A percentile compares a stretch with the other conserved stretches of the same genome.
These are phyloP conservation scores for Falco peregrinus DNA, from an alignment of 2,797 vertebrate genomes.

Conservation along the genomic window DNA sequence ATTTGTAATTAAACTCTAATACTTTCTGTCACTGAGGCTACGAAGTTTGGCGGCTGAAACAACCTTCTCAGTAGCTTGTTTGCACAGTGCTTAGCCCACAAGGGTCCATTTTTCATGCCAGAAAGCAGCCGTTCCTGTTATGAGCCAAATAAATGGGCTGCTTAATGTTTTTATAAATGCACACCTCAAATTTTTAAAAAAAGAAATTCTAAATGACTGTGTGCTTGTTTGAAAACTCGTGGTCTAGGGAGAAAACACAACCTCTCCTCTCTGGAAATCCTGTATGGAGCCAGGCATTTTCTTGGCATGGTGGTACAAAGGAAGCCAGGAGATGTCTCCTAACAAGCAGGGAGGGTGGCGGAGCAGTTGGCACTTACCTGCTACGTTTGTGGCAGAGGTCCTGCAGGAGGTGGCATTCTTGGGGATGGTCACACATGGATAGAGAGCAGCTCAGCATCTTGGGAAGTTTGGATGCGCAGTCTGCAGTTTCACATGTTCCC, in stretches of 20 bases:
- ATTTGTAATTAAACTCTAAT: slow-evolving; percentile 24
- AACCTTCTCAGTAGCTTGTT: neutral
- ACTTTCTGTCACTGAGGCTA: neutral
- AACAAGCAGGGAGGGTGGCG: neutral
- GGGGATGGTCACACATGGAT: fast-evolving
- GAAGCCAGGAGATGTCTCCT: neutral
- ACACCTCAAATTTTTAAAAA: neutral
- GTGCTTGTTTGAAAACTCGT: neutral
- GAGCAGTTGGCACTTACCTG: neutral
- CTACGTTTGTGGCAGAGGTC: neutral
- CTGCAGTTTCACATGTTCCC: neutral
- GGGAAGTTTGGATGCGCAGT: fast-evolving
- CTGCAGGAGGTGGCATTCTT: neutral
- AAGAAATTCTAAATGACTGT: neutral
- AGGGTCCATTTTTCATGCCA: slow-evolving; percentile 22
- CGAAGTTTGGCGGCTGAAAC: neutral
- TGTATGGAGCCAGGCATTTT: neutral
- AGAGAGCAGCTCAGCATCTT: neutral
- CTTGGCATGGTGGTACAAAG: neutral
- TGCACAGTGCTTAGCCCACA: neutral
- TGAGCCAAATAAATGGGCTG: slow-evolving; percentile 4
- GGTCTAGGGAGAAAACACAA: neutral
- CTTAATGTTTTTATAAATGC: slow-evolving; percentile 23
- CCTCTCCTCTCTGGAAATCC: neutral
- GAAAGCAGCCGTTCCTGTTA: neutral